Percentiles rank a stretch among this genome's conserved stretches.
These are phyloP conservation scores for Pocillopora meandrina DNA, from an alignment of 92 coral and sea anemone species.

Conservation along the genomic window DNA sequence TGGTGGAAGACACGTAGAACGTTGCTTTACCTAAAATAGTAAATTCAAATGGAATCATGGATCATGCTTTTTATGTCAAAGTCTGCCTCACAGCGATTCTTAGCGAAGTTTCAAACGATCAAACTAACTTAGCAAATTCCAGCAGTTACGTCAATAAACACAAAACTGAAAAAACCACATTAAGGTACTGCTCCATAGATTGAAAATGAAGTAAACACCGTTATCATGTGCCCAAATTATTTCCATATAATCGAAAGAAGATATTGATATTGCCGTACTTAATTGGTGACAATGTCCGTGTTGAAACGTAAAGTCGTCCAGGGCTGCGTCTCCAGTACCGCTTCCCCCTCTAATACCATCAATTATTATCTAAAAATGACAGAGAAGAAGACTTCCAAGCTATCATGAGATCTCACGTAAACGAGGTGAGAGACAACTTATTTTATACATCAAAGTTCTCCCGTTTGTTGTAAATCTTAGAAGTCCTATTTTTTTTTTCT, in stretches of 20 bases:
- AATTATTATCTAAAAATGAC: constrained; percentile 25
- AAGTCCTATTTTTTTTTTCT: no score
- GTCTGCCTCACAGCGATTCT: no score
- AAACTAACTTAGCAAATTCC: background rate
- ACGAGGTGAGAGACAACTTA: no score
- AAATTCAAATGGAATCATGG: background rate
- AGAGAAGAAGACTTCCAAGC: no score
- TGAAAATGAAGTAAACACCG: no score
- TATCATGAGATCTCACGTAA: no score
- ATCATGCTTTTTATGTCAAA: background rate
- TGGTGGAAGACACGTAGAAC: constrained; percentile 29
- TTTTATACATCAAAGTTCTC: no score
- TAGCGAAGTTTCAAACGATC: no score
- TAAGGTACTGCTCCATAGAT: background rate
- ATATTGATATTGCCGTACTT: constrained; percentile 7
- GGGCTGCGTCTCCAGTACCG: constrained; percentile 44
- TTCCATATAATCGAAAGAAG: background rate
- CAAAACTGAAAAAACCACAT: background rate
- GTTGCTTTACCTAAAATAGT: background rate
- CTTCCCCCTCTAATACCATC: constrained; percentile 41
- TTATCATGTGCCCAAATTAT: no score
- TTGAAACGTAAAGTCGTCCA: constrained; percentile 47
- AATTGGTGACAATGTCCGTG: constrained; percentile 26
- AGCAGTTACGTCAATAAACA: background rate
- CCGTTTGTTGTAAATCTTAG: no score